phyloP scores from a whole-genome alignment of 2,888 invertebrate species.

The Chloroclysta siterata region DNA sequence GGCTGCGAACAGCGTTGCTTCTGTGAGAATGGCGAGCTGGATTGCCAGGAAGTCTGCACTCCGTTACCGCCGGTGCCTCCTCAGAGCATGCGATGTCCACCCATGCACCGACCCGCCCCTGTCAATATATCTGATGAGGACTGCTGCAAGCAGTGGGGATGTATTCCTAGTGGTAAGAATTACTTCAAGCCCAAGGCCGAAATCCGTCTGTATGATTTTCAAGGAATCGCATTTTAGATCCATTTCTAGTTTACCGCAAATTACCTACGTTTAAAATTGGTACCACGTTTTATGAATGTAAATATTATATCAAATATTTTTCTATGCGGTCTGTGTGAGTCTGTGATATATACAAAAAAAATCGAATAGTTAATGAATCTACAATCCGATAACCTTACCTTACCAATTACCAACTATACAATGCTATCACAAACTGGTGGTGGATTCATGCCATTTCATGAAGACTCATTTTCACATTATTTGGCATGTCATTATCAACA shows the following conservation, averaged over 20 bases:
- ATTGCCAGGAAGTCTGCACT: conserved; percentile 92
- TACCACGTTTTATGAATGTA: too few species aligned
- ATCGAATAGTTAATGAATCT: too few species aligned
- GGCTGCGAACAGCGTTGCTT: conserved; percentile 94
- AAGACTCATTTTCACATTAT: conserved; percentile 4
- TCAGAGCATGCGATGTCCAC: conserved; percentile 88
- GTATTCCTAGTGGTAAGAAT: conserved; percentile 70
- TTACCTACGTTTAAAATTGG: too few species aligned
- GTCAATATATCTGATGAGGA: conserved; percentile 89
- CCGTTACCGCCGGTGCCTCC: conserved; percentile 92
- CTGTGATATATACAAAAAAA: too few species aligned
- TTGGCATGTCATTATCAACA: conserved; percentile 10
- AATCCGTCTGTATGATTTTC: not conserved
- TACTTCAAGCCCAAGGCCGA: not conserved
- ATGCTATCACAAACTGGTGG: conserved; percentile 2
- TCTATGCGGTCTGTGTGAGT: too few species aligned
- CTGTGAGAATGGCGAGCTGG: conserved; percentile 94
- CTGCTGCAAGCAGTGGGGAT: conserved; percentile 93
- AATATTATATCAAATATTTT: too few species aligned
- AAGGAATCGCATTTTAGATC: not conserved
- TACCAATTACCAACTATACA: not conserved
- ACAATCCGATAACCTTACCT: not conserved
- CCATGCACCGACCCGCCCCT: conserved; percentile 86
- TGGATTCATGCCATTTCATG: conserved; percentile 7
- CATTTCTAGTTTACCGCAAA: too few species aligned